phyloP scores from a whole-genome alignment of 2,888 invertebrate species.

The Plagodis dolabraria region DNA sequence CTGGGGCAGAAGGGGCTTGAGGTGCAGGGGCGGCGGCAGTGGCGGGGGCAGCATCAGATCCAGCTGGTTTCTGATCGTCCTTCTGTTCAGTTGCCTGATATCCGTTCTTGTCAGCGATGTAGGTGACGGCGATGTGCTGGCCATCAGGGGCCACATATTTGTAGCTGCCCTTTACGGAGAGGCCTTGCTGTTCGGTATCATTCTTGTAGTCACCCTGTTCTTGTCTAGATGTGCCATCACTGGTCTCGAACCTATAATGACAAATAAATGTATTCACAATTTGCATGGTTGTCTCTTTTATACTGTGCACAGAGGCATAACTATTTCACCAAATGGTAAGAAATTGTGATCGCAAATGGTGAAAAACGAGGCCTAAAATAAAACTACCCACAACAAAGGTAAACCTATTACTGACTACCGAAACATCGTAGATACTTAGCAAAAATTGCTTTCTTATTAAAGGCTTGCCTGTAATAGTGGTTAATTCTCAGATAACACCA shows the following conservation, averaged over 20 bases:
- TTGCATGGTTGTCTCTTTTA: too few relatives aligned
- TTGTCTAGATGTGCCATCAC: constrained; percentile 87
- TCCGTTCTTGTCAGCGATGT: constrained; percentile 86
- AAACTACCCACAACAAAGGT: too few relatives aligned
- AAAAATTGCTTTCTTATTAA: too few relatives aligned
- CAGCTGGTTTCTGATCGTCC: constrained; percentile 35
- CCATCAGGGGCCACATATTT: constrained; percentile 87
- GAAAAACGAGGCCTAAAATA: too few relatives aligned
- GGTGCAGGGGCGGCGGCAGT: constrained; percentile 7
- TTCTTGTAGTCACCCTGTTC: constrained; percentile 88
- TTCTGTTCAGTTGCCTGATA: constrained; percentile 80
- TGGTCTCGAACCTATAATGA: constrained; percentile 85
- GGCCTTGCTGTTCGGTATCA: constrained; percentile 87
- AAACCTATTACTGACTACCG: too few relatives aligned
- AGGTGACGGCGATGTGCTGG: constrained; percentile 85
- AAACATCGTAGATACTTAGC: too few relatives aligned
- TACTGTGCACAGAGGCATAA: too few relatives aligned
- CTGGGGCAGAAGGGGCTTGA: neutral
- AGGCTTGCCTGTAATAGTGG: too few relatives aligned
- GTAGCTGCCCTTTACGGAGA: constrained; percentile 86
- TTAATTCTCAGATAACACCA: too few relatives aligned
- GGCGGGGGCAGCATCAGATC: constrained; percentile 3
- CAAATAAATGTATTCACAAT: neutral
- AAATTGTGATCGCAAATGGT: too few relatives aligned
- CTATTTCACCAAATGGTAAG: too few relatives aligned